phyloP scores from a whole-genome alignment of 2,797 vertebrate species.

The Sebastes cheni region DNA sequence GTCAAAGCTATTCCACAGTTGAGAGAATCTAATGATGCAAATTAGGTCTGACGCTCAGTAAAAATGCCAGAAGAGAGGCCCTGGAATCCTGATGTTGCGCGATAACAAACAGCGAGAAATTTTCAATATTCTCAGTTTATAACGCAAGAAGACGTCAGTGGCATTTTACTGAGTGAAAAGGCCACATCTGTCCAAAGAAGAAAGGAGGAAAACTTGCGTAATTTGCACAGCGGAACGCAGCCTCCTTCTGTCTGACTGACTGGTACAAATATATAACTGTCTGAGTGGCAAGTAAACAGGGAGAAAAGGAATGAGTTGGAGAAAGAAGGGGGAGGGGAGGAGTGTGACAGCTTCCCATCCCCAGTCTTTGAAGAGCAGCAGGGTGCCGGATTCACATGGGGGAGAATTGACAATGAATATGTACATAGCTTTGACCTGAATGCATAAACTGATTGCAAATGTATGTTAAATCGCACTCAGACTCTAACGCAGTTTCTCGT shows the following conservation, averaged over 20 bases:
- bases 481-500: background rate
- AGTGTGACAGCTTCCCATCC: slow-evolving; percentile 64
- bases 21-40: slow-evolving; percentile 76
- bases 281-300: slow-evolving; percentile 58
- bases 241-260: slow-evolving; percentile 23
- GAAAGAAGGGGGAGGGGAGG: slow-evolving; percentile 49
- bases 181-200: slow-evolving; percentile 24
- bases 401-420: slow-evolving; percentile 57
- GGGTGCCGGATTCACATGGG: slow-evolving; percentile 43
- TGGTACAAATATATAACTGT: slow-evolving; percentile 52
- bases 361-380: slow-evolving; percentile 67
- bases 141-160: background rate
- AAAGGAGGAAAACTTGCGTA: slow-evolving; percentile 3
- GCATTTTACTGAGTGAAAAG: slow-evolving; percentile 41
- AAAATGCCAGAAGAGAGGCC: slow-evolving; percentile 43
- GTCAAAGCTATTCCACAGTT: slow-evolving; percentile 72
- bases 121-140: background rate
- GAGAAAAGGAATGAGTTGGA: slow-evolving; percentile 46
- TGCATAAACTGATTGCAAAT: slow-evolving; percentile 53
- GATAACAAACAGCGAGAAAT: background rate
- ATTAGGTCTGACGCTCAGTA: slow-evolving; percentile 60
- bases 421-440: slow-evolving; percentile 60
- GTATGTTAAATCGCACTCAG: background rate
- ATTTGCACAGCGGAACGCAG: slow-evolving; percentile 22
- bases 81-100: slow-evolving; percentile 36